A percentile compares a stretch with the other conserved stretches of the same genome.
Evolutionary conservation across 1,140 invertebrate species (phyloP).

Genomic region (Cydia amplana): DNA sequence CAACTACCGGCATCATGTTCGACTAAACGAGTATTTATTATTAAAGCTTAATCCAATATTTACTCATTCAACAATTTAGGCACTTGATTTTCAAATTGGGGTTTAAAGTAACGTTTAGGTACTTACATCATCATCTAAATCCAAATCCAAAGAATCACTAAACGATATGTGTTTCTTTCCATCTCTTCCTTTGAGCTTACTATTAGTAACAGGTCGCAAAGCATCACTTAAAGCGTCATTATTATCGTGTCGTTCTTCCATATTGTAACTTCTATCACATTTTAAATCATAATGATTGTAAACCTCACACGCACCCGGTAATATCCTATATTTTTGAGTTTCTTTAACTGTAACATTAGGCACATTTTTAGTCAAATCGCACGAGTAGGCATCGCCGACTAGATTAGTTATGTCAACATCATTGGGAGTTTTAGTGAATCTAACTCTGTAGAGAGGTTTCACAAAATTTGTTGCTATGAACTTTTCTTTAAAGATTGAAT

Average conservation of each 20-base stretch:
- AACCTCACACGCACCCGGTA: slow-evolving; percentile 20
- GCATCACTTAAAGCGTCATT: background rate
- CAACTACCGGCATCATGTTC: too few relatives aligned
- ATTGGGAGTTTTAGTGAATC: background rate
- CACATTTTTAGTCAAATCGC: background rate
- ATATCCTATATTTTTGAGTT: slow-evolving; percentile 9
- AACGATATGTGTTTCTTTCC: slow-evolving; percentile 5
- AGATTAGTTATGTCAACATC: background rate
- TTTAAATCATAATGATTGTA: slow-evolving; percentile 7
- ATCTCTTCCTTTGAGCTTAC: background rate
- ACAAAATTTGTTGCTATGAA: slow-evolving; percentile 15
- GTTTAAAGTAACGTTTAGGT: background rate
- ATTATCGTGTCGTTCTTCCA: background rate
- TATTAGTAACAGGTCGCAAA: background rate
- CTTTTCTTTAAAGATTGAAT: background rate
- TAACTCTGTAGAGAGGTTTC: slow-evolving; percentile 19
- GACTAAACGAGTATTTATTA: too few relatives aligned
- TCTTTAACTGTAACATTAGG: slow-evolving; percentile 11
- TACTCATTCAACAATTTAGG: too few relatives aligned
- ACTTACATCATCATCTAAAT: background rate
- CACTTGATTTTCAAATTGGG: too few relatives aligned
- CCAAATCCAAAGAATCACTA: background rate
- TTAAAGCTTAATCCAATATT: too few relatives aligned
- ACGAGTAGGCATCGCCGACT: background rate
- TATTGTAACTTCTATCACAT: slow-evolving; percentile 21